A percentile compares a stretch with the other conserved stretches of the same genome.
Conservation (phyloP, 2,888 invertebrate genomes). For the Ophonus ardosiacus region DNA sequence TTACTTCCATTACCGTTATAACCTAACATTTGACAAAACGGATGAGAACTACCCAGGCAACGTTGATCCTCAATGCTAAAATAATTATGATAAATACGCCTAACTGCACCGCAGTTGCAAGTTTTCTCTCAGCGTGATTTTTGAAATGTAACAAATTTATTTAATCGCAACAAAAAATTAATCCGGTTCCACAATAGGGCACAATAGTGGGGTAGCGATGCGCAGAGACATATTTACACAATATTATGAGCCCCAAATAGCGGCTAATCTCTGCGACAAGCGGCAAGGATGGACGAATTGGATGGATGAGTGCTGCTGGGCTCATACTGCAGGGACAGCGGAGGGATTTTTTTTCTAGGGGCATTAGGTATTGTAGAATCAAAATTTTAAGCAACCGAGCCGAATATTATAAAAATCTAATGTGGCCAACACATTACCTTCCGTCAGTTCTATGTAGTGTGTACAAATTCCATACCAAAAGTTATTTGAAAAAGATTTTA, state of each 20-base stretch:
- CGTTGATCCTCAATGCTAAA: slow-evolving; percentile 34
- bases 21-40: not conserved
- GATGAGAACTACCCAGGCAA: slow-evolving; percentile 6
- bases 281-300: slow-evolving; percentile 11
- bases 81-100: slow-evolving; percentile 62
- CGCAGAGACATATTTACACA: slow-evolving; percentile 72
- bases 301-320: not conserved
- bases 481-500: no score
- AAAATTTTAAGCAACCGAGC: no score
- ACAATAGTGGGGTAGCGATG: slow-evolving; percentile 67
- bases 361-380: not conserved
- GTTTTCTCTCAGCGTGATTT: slow-evolving; percentile 66
- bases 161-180: slow-evolving; percentile 73
- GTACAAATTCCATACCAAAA: no score
- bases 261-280: slow-evolving; percentile 57
- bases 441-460: no score
- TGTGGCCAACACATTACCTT: no score
- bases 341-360: not conserved
- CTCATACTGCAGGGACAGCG: slow-evolving; percentile 2
- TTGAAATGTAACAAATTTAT: slow-evolving; percentile 70
- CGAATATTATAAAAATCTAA: no score
- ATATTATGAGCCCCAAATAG: slow-evolving; percentile 71
- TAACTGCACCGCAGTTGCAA: slow-evolving; percentile 40
- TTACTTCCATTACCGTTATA: not conserved
- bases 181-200: slow-evolving; percentile 70